Percentiles rank a stretch among this genome's conserved stretches.
phyloP scores from a whole-genome alignment of 2,113 vertebrate species.

The Corythornis madagascariensis region DNA sequence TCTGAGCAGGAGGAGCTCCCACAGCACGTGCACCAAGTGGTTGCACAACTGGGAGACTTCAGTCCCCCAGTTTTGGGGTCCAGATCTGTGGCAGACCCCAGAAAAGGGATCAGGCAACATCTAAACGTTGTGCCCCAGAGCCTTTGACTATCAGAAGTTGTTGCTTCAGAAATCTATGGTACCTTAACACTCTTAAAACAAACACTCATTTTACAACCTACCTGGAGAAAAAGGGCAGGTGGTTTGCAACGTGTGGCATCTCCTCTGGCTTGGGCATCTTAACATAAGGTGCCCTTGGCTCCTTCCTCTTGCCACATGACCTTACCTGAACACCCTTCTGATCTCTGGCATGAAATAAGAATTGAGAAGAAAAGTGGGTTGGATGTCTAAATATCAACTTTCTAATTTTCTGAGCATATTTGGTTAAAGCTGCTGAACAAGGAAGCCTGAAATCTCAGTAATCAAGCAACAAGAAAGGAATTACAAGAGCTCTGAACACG shows the following conservation, averaged over 20 bases:
- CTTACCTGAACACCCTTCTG: background rate
- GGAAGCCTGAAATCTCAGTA: background rate
- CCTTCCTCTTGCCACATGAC: background rate
- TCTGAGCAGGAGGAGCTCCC: background rate
- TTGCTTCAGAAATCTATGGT: background rate
- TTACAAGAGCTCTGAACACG: background rate
- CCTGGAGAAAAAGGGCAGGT: background rate
- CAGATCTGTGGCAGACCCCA: background rate
- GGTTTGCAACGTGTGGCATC: background rate
- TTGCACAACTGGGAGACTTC: rapidly evolving
- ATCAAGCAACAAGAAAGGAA: background rate
- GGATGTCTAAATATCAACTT: background rate
- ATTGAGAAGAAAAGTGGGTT: background rate
- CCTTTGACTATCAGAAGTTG: background rate
- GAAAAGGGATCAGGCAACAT: background rate
- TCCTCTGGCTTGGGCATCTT: background rate
- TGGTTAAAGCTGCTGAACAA: background rate
- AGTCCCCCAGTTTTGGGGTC: background rate
- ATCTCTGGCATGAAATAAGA: background rate
- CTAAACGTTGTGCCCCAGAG: background rate
- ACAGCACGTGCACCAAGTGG: rapidly evolving
- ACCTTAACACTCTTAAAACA: background rate
- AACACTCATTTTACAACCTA: background rate
- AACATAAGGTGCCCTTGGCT: background rate
- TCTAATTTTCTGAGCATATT: slow-evolving; percentile 15